Evolutionary conservation across 2,113 vertebrate species (phyloP).

Genomic region (Phocoena phocoena): DNA sequence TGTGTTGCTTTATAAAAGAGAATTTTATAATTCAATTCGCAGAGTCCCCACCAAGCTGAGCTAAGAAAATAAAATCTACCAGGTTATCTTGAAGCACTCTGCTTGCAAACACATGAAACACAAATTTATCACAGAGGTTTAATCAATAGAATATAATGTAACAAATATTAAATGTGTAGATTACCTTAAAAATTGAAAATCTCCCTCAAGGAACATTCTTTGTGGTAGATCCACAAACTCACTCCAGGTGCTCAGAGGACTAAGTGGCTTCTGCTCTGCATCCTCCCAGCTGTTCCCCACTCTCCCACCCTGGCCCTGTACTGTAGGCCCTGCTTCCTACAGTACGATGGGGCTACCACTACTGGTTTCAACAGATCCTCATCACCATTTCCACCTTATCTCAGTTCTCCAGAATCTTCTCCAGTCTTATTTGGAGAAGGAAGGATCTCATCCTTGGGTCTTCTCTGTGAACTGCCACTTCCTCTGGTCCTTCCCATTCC

Average conservation of each 20-base stretch:
- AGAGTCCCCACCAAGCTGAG: background rate
- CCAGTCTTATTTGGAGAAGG: background rate
- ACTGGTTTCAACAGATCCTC: background rate
- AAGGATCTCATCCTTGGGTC: background rate
- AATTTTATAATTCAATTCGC: background rate
- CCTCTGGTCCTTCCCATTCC: background rate
- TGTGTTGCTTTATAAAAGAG: background rate
- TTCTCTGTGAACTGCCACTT: background rate
- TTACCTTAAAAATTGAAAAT: constrained; percentile 4
- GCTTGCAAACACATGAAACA: background rate
- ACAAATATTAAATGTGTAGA: constrained; percentile 34
- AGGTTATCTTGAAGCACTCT: background rate
- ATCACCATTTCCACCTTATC: background rate
- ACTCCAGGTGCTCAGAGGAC: background rate
- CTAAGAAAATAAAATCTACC: constrained; percentile 14
- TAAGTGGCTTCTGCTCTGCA: background rate
- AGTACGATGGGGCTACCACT: accelerated
- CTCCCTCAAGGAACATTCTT: background rate
- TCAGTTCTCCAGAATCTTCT: background rate
- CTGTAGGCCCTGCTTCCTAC: no score
- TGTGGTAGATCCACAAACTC: background rate
- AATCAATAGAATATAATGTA: constrained; percentile 15
- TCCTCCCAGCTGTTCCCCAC: background rate
- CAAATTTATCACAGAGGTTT: background rate
- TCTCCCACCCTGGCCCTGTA: background rate